Evolutionary conservation across 2,797 vertebrate species (phyloP).

Genomic region (Ptychadena robeensis): DNA sequence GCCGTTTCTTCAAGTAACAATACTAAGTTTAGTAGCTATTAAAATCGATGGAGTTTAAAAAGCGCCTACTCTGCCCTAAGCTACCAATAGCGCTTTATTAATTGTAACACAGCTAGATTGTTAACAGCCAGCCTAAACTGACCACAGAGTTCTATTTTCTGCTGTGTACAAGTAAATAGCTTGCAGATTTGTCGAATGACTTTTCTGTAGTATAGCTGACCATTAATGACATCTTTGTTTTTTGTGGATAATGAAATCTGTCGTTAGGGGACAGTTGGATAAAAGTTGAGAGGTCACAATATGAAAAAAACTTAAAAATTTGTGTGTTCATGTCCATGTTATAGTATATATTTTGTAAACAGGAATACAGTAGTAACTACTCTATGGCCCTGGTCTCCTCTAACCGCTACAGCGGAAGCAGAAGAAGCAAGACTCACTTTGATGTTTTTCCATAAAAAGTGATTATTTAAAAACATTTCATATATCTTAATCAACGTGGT

Average conservation of each 20-base stretch:
- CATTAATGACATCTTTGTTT: background rate
- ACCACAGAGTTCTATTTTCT: slow-evolving; percentile 21
- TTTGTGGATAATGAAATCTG: slow-evolving; percentile 21
- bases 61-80: slow-evolving; percentile 3
- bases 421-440: too few relatives aligned
- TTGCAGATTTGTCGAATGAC: background rate
- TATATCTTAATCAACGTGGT: too few relatives aligned
- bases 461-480: too few relatives aligned
- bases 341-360: too few relatives aligned
- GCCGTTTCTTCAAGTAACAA: slow-evolving; percentile 31
- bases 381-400: too few relatives aligned
- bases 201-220: background rate
- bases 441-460: too few relatives aligned
- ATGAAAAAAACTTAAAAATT: background rate
- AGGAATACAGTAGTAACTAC: too few relatives aligned
- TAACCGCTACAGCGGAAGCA: too few relatives aligned
- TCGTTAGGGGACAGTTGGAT: background rate
- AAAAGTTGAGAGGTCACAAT: background rate
- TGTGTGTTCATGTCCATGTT: background rate
- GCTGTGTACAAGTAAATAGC: background rate
- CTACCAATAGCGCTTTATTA: slow-evolving; percentile 15
- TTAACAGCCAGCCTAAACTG: slow-evolving; percentile 15
- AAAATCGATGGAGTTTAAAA: slow-evolving; percentile 36
- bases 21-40: slow-evolving; percentile 25
- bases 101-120: slow-evolving; percentile 35